phyloP scores from a whole-genome alignment of 2,888 invertebrate genomes.

The Ophioninae sp. region DNA sequence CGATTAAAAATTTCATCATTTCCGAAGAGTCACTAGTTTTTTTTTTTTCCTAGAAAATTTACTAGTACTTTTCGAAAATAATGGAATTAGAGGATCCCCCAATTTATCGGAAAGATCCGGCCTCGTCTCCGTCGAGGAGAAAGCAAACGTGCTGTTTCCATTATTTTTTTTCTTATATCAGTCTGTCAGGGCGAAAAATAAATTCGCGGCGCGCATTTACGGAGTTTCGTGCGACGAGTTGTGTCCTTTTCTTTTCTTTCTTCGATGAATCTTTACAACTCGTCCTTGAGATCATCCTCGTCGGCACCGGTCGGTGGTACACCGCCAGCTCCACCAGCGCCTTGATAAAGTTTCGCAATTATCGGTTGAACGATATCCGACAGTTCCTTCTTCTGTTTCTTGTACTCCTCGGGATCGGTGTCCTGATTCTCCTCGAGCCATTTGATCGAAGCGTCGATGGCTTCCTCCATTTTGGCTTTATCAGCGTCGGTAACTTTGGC shows the following conservation, averaged over 20 bases:
- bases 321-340: conserved; percentile 86
- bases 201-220: conserved; percentile 22
- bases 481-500: conserved; percentile 94
- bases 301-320: conserved; percentile 88
- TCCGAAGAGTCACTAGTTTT: too few species aligned
- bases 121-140: conserved; percentile 1
- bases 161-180: conserved; percentile 16
- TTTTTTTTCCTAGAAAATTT: background rate
- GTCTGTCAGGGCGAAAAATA: conserved; percentile 48
- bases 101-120: background rate
- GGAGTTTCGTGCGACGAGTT: background rate
- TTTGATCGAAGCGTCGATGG: conserved; percentile 98
- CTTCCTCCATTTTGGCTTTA: conserved; percentile 96
- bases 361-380: conserved; percentile 98
- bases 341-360: conserved; percentile 97
- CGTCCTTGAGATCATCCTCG: conserved; percentile 91
- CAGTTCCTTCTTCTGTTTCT: conserved; percentile 96
- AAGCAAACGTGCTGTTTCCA: background rate
- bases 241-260: background rate
- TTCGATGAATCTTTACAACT: conserved; percentile 84
- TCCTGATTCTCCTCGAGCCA: conserved; percentile 98
- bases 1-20: background rate
- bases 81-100: background rate
- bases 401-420: conserved; percentile 94
- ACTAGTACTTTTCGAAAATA: background rate